phyloP scores from a whole-genome alignment of 2,113 vertebrate genomes.

The Haemorhous mexicanus region DNA sequence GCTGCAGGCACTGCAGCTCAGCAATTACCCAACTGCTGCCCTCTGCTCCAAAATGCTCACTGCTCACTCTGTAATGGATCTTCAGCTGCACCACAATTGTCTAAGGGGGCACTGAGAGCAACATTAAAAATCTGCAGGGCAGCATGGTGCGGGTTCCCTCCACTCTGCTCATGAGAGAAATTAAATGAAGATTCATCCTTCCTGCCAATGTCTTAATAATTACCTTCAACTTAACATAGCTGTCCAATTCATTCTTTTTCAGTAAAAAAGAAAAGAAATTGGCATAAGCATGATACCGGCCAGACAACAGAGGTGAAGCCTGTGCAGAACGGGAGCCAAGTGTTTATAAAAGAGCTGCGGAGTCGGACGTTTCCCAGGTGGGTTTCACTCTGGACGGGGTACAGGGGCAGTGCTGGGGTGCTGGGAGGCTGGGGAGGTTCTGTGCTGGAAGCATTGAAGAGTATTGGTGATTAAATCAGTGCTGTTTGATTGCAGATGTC shows the following conservation, averaged over 20 bases:
- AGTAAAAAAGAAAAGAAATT: conserved; percentile 99
- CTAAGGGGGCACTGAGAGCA: not conserved
- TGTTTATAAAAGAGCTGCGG: conserved; percentile 96
- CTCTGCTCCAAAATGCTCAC: conserved; percentile 4
- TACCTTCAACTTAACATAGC: not conserved
- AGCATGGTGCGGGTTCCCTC: not conserved
- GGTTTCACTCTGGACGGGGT: not conserved
- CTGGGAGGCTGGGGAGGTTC: not conserved
- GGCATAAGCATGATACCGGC: conserved; percentile 90
- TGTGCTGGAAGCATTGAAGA: not conserved
- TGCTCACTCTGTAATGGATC: not conserved
- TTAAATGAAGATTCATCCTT: not conserved
- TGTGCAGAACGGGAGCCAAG: conserved; percentile 95
- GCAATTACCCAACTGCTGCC: conserved; percentile 22
- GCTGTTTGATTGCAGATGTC: not conserved
- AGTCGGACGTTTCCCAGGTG: conserved; percentile 97
- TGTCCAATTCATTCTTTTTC: conserved; percentile 2
- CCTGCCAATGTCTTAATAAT: not conserved
- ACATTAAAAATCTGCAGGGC: not conserved
- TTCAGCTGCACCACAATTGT: not conserved
- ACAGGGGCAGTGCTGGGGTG: not conserved
- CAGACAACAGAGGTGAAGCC: conserved; percentile 90
- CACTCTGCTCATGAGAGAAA: not conserved
- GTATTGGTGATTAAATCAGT: not conserved
- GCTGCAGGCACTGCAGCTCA: not conserved